Conservation (phyloP, 2,113 vertebrate genomes). For the Piprites chloris region DNA sequence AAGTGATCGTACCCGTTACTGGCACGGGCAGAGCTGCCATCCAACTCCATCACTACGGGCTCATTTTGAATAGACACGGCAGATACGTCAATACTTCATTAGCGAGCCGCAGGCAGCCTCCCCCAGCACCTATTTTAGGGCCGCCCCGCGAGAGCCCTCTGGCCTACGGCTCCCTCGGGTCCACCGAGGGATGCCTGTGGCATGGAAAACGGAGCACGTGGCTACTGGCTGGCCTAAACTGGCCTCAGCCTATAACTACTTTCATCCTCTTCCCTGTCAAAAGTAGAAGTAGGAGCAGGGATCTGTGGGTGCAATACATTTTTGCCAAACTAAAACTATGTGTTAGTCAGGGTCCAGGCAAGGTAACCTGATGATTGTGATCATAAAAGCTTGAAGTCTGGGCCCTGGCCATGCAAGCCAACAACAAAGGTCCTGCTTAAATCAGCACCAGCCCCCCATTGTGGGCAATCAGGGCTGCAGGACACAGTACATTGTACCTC, state of each 20-base stretch:
- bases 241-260: not conserved
- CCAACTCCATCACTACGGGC: rapidly evolving
- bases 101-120: not conserved
- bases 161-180: rapidly evolving
- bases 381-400: not conserved
- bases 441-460: rapidly evolving
- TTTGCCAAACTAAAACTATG: not conserved
- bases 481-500: rapidly evolving
- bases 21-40: not conserved
- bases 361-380: not conserved
- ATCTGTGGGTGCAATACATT: not conserved
- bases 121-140: not conserved
- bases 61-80: rapidly evolving
- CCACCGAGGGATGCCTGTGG: no score
- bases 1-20: rapidly evolving
- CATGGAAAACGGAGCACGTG: rapidly evolving
- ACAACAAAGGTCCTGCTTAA: not conserved
- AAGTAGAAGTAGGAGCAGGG: not conserved
- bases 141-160: rapidly evolving
- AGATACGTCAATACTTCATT: not conserved
- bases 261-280: not conserved
- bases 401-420: not conserved
- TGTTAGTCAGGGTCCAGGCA: not conserved
- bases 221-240: not conserved
- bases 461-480: not conserved